phyloP scores from a whole-genome alignment of 1,140 invertebrate genomes.

The Drosophila melanogaster region DNA sequence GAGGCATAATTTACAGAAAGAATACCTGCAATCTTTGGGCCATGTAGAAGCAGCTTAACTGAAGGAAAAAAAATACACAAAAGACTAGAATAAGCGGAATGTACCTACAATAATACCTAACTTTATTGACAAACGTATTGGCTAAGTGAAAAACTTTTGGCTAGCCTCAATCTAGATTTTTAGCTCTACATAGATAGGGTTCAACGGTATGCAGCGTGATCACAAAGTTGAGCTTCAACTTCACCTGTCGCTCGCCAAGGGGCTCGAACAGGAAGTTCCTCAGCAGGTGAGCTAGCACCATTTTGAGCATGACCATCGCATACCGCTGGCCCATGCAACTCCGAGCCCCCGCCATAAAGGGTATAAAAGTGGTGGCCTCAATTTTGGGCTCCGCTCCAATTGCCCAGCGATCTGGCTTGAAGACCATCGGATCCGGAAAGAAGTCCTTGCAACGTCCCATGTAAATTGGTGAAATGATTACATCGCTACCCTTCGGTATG shows the following conservation, averaged over 20 bases:
- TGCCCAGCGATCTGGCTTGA: conserved; percentile 91
- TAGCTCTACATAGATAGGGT: conserved; percentile 58
- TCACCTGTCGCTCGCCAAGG: conserved; percentile 52
- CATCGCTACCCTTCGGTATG: conserved; percentile 62
- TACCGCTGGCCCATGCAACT: conserved; percentile 88
- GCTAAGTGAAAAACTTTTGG: neutral
- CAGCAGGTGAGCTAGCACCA: conserved; percentile 60
- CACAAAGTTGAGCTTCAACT: conserved; percentile 48
- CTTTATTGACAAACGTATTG: neutral
- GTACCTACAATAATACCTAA: neutral
- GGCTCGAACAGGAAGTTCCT: conserved; percentile 71
- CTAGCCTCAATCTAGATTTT: conserved; percentile 22
- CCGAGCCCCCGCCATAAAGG: conserved; percentile 89
- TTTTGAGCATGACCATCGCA: conserved; percentile 73
- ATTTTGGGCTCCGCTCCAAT: conserved; percentile 73
- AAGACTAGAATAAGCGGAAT: no score
- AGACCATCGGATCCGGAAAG: conserved; percentile 90
- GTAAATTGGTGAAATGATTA: conserved; percentile 66
- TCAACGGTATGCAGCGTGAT: conserved; percentile 59
- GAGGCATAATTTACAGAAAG: no score
- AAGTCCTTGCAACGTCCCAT: conserved; percentile 73
- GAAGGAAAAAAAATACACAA: no score
- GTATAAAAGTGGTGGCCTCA: conserved; percentile 87
- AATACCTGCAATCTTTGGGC: no score
- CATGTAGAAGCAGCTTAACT: no score